A percentile compares a stretch with the other conserved stretches of the same genome.
These are phyloP conservation scores for Bos indicus DNA, from an alignment of 2,113 vertebrate species.

Conservation along the genomic window DNA sequence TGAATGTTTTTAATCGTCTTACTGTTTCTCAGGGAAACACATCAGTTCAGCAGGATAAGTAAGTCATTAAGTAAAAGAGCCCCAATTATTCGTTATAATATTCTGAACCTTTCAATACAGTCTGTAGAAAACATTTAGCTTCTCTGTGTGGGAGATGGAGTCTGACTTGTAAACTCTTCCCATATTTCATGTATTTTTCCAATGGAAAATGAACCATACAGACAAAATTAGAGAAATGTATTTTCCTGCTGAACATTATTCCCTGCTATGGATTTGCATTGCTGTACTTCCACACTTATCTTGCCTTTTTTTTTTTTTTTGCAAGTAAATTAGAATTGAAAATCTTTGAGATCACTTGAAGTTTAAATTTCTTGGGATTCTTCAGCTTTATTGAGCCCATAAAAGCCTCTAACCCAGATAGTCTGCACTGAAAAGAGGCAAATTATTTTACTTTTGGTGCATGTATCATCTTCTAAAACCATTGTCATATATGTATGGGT, in stretches of 20 bases:
- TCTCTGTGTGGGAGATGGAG: slow-evolving; percentile 48
- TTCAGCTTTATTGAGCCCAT: not conserved
- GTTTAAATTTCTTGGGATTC: not conserved
- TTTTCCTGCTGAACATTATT: slow-evolving; percentile 80
- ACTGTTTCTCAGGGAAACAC: slow-evolving; percentile 85
- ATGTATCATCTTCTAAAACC: not conserved
- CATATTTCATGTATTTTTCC: slow-evolving; percentile 44
- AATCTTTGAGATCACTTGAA: not conserved
- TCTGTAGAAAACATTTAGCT: slow-evolving; percentile 41
- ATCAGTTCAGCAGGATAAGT: slow-evolving; percentile 86
- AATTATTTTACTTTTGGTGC: not conserved
- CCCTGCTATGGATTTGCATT: slow-evolving; percentile 64
- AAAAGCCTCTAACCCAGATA: not conserved
- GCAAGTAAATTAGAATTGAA: not conserved
- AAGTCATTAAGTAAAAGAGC: slow-evolving; percentile 79
- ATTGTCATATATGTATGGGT: not conserved
- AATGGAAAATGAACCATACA: slow-evolving; percentile 12
- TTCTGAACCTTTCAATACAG: slow-evolving; percentile 41
- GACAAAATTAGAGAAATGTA: slow-evolving; percentile 47
- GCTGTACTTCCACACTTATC: slow-evolving; percentile 40
- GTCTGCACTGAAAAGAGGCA: not conserved
- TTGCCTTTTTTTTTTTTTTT: not conserved
- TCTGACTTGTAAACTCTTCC: not conserved
- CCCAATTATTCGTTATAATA: slow-evolving; percentile 34
- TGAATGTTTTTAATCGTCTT: slow-evolving; percentile 87